Evolutionary conservation across 2,797 vertebrate genomes (phyloP), one percentile per base, ranked within the genome.

Genomic region (Aphelocoma californica): DNA sequence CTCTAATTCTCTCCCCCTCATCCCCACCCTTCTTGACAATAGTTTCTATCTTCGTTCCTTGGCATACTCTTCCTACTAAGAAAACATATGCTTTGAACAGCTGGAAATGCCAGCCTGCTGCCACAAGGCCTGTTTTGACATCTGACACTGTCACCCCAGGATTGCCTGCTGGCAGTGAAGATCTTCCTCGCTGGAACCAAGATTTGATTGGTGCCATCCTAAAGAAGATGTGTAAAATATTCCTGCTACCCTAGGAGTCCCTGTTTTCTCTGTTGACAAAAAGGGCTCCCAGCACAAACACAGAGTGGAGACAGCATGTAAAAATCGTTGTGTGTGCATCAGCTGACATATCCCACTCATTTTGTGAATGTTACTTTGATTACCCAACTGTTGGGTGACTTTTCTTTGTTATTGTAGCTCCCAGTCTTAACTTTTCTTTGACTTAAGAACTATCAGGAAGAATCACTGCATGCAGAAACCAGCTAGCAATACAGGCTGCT

Each of bases 401-500:
- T 94, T 67, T 95, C 65, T 90, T 88, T 66, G 36, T 56, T 93
- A 81, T 45, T 94, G 66, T 71, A 66, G 53, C 83, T 86, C 82
- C 60, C 57, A 81, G 75, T 65, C 65, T 66, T 80, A 81, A 82
- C 42, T 90, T 73, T 57, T 60, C 31, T 77, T 87, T 88, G 75
- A 81, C 58, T 90, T 42, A 64, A 87, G 85, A 62, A 73, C 66
- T 58, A 57, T 57, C 71, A 82, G 60, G 53, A 92, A 71, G 85
- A 92, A 80, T 84, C 56, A 73, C 4, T 94, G 86, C 48, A 48
- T 4, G 0, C 28, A 88, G 85, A 84, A 92, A 61, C 28, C 51
- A 73, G 71, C 64, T 6, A 70, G 73, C 62, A 88, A 57, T 51
- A 61, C 19, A 88, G 57, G 54, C 45, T 85, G 78, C 71, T 86